Evolutionary conservation across 1,140 invertebrate species (phyloP), one percentile per base, ranked within the genome.

Genomic region (Nautilus pompilius): DNA sequence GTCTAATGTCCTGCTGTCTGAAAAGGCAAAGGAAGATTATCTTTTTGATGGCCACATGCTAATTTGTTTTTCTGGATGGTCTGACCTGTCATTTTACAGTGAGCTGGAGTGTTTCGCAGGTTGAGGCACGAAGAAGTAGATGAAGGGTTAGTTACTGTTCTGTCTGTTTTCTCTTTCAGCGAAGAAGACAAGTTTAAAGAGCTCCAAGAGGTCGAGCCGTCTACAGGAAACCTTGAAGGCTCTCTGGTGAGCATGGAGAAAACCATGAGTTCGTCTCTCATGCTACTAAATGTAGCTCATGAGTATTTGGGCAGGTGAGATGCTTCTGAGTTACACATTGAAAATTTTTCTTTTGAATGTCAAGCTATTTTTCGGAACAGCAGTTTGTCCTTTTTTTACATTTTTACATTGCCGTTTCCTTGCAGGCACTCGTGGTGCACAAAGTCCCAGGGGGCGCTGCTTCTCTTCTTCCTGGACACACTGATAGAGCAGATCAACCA

Each of bases 391-490:
- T 41, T 41, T 41, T 8, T 8, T 41, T 8, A 41, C 8, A 10
- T 41, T 8, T 41, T 10, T 41, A 41, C n/a, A 41, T 41, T 41
- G n/a, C n/a, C n/a, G n/a, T 68, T 22, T 36, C 63, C 17, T 66
- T 63, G 55, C 48, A 86, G 87, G 61, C 85, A 88, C 49, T 84
- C 84, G 0, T 92, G 90, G 89, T 96, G 94, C 78, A 88, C 88
- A 45, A 85, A 86, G 51, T 87, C 90, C 58, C 86, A 91, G 66
- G 91, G 90, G 1, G 87, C 89, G 74, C 84, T 96, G 2, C 82
- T 96, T 5, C 85, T 90, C 60, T 91, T 92, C 68, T 90, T 87
- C 17, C 83, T 95, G 67, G 88, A 92, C 68, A 85, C 88, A 13
- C 83, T 95, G 2, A 85, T 90, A 17, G 86, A 89, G 5, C 85